Conservation (phyloP, 2,888 invertebrate genomes). For the Timema cristinae region DNA sequence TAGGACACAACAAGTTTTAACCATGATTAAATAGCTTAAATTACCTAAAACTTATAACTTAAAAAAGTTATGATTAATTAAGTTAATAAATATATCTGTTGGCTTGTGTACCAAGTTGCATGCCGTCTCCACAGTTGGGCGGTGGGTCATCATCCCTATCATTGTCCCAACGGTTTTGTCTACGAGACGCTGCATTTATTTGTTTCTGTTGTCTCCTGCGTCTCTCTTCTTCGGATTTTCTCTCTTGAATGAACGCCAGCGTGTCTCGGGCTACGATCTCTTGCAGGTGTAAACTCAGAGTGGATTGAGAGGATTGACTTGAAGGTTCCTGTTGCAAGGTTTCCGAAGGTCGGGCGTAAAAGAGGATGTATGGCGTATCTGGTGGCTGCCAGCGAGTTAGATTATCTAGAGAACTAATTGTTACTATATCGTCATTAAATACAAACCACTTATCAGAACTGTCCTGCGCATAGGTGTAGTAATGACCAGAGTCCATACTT, state of each 20-base stretch:
- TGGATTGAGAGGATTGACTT: constrained; percentile 36
- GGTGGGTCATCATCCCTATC: constrained; percentile 52
- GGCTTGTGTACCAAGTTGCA: constrained; percentile 20
- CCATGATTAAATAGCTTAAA: too few species aligned
- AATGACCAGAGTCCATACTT: constrained; percentile 82
- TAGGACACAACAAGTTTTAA: too few species aligned
- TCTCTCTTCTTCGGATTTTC: constrained; percentile 36
- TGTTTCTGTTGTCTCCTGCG: constrained; percentile 34
- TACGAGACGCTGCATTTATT: constrained; percentile 22
- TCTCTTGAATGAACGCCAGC: constrained; percentile 38
- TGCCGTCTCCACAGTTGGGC: constrained; percentile 50
- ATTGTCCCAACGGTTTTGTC: constrained; percentile 33
- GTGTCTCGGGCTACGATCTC: constrained; percentile 40
- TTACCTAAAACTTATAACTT: too few species aligned
- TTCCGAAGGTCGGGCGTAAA: constrained; percentile 52
- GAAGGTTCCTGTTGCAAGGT: constrained; percentile 38
- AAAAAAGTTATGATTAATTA: too few species aligned
- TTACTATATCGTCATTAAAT: constrained; percentile 75
- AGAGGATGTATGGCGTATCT: constrained; percentile 79
- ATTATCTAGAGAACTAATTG: constrained; percentile 39
- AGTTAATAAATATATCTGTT: constrained; percentile 27
- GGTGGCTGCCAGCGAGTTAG: constrained; percentile 61
- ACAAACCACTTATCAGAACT: constrained; percentile 65
- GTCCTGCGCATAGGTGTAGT: constrained; percentile 77
- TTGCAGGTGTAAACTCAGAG: constrained; percentile 39